phyloP scores from a whole-genome alignment of 1,140 invertebrate genomes.

The Reticulitermes speratus region DNA sequence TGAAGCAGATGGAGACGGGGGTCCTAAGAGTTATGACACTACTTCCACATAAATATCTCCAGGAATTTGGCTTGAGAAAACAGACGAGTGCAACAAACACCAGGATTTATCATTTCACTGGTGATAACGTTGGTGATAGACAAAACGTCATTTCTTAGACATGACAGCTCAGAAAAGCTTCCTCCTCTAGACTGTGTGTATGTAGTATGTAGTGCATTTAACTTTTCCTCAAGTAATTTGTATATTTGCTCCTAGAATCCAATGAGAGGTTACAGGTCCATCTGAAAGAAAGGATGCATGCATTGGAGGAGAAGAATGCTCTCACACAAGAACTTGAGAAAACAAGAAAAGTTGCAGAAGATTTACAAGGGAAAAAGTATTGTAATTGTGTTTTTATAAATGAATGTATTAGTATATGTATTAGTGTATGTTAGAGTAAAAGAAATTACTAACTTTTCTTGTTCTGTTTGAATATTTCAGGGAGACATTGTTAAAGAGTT shows the following conservation, averaged over 20 bases:
- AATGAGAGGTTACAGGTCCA: slow-evolving; percentile 97
- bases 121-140: no score
- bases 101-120: no score
- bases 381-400: background rate
- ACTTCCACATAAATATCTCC: no score
- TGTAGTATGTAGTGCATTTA: background rate
- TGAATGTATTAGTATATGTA: no score
- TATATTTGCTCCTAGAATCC: slow-evolving; percentile 65
- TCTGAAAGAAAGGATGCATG: slow-evolving; percentile 97
- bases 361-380: slow-evolving; percentile 80
- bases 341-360: slow-evolving; percentile 90
- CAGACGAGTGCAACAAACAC: no score
- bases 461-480: slow-evolving; percentile 41
- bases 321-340: slow-evolving; percentile 95
- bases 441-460: slow-evolving; percentile 27
- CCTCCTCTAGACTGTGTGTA: no score
- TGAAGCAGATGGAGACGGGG: no score
- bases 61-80: no score
- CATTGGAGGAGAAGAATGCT: slow-evolving; percentile 96
- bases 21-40: no score
- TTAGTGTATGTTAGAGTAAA: background rate
- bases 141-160: no score
- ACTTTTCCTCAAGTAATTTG: background rate
- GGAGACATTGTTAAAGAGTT: slow-evolving; percentile 85
- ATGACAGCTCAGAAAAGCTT: no score